phyloP scores from a whole-genome alignment of 2,113 vertebrate genomes.

The Tauraco erythrolophus region DNA sequence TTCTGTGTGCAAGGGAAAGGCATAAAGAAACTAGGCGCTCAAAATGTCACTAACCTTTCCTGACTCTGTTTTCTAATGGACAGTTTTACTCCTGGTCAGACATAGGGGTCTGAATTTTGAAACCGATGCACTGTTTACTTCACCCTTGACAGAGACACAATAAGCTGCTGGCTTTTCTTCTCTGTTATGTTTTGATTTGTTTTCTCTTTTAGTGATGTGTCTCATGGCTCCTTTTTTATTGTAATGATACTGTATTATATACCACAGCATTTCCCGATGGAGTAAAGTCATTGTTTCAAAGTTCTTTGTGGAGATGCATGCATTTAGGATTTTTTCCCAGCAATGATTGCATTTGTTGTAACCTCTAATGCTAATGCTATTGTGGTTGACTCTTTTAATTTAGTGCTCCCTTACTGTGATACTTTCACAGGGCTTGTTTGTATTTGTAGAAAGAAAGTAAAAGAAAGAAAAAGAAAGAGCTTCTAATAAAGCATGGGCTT shows the following conservation, averaged over 20 bases:
- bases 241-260: slow-evolving; percentile 73
- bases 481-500: slow-evolving; percentile 69
- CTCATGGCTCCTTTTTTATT: slow-evolving; percentile 70
- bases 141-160: slow-evolving; percentile 63
- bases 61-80: slow-evolving; percentile 46
- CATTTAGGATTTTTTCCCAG: slow-evolving; percentile 68
- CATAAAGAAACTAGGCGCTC: slow-evolving; percentile 58
- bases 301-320: slow-evolving; percentile 72
- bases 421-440: slow-evolving; percentile 66
- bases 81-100: slow-evolving; percentile 74
- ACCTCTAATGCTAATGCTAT: slow-evolving; percentile 64
- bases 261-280: slow-evolving; percentile 69
- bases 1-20: neutral
- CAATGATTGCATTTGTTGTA: slow-evolving; percentile 60
- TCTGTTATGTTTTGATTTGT: slow-evolving; percentile 69
- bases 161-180: slow-evolving; percentile 60
- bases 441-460: slow-evolving; percentile 62
- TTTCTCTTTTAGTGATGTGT: slow-evolving; percentile 67
- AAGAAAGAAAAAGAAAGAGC: slow-evolving; percentile 56
- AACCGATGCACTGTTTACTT: slow-evolving; percentile 61
- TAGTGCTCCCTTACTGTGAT: slow-evolving; percentile 61
- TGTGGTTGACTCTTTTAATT: slow-evolving; percentile 74
- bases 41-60: slow-evolving; percentile 62
- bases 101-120: slow-evolving; percentile 58
- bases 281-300: slow-evolving; percentile 72